These are phyloP conservation scores for Lepilemur septentrionalis DNA, from an alignment of 2,797 vertebrate genomes.

Conservation along the genomic window DNA sequence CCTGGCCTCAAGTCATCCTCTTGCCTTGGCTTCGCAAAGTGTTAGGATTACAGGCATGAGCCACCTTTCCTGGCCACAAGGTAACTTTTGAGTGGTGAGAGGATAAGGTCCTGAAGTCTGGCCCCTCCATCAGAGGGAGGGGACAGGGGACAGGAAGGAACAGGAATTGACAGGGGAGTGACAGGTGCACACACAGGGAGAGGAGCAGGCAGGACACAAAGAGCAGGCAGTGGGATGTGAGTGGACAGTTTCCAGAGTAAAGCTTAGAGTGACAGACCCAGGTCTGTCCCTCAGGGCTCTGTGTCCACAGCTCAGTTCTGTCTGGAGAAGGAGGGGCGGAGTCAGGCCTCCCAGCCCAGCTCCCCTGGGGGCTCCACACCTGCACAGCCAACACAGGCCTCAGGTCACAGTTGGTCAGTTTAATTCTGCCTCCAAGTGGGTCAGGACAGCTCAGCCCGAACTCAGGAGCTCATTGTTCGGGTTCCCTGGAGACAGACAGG, in stretches of 20 bases:
- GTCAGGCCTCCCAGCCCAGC: neutral
- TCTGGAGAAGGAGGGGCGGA: neutral
- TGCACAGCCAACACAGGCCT: neutral
- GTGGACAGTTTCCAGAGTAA: neutral
- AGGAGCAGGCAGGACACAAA: neutral
- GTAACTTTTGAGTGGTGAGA: no score
- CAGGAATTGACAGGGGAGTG: fast-evolving
- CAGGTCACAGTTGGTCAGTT: fast-evolving
- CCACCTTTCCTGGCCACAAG: no score
- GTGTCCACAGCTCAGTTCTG: fast-evolving
- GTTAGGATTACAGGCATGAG: no score
- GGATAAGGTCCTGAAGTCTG: fast-evolving
- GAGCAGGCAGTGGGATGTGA: neutral
- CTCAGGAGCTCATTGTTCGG: no score
- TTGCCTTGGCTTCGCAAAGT: no score
- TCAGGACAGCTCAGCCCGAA: neutral
- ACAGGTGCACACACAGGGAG: fast-evolving
- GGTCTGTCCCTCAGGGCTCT: fast-evolving
- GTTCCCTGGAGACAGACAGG: fast-evolving
- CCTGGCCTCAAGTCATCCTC: no score
- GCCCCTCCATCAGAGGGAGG: neutral
- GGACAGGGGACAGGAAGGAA: neutral
- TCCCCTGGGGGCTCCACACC: neutral
- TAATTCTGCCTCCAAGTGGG: fast-evolving
- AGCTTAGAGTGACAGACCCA: neutral